Conservation (phyloP, 2,888 invertebrate species). For the Opisthograptis luteolata region DNA sequence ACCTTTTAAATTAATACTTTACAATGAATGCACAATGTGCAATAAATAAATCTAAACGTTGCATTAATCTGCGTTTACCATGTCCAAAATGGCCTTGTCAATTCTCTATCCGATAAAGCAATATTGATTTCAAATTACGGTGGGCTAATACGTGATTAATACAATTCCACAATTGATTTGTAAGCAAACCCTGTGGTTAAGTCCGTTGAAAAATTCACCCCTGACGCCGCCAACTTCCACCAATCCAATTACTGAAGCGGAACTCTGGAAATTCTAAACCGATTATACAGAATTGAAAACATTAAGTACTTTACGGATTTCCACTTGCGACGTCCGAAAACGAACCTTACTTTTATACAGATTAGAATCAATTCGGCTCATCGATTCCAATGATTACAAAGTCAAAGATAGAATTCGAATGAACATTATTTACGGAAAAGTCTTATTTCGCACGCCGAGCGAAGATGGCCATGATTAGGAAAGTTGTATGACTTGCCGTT, state of each 20-base stretch:
- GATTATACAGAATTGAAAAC: constrained; percentile 84
- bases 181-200: constrained; percentile 57
- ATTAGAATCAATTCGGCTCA: constrained; percentile 54
- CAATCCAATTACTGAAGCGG: constrained; percentile 81
- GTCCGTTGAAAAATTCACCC: constrained; percentile 70
- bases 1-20: constrained; percentile 32
- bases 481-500: constrained; percentile 76
- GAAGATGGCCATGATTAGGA: constrained; percentile 73
- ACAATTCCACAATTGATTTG: constrained; percentile 57
- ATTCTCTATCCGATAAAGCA: constrained; percentile 22
- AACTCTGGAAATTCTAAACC: constrained; percentile 83
- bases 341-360: constrained; percentile 56
- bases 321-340: constrained; percentile 49
- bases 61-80: constrained; percentile 29
- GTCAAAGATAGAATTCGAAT: constrained; percentile 78
- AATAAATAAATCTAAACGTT: constrained; percentile 31
- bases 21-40: constrained; percentile 35
- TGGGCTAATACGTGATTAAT: constrained; percentile 43
- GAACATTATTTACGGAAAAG: constrained; percentile 75
- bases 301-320: constrained; percentile 81
- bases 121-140: constrained; percentile 32
- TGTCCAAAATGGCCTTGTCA: constrained; percentile 33
- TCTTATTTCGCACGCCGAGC: constrained; percentile 66
- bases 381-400: constrained; percentile 58
- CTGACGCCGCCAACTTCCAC: constrained; percentile 63